Percentiles rank a stretch among this genome's conserved stretches.
These are phyloP conservation scores for Tragopan temminckii DNA, from an alignment of 2,797 vertebrate species.

Conservation along the genomic window DNA sequence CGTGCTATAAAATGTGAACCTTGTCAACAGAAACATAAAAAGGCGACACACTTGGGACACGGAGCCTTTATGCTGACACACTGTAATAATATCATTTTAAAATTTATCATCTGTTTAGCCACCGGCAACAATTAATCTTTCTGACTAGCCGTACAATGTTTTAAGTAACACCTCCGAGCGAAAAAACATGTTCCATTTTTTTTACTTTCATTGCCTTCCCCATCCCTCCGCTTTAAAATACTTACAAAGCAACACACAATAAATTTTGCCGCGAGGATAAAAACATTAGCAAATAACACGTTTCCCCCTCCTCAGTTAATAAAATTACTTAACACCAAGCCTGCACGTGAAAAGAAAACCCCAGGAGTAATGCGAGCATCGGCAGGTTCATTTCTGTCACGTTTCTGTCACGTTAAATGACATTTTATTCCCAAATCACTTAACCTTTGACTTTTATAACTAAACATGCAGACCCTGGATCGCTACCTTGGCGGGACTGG, in stretches of 20 bases:
- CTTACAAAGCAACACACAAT: slow-evolving; percentile 67
- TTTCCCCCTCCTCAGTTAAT: slow-evolving; percentile 79
- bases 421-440: slow-evolving; percentile 84
- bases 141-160: slow-evolving; percentile 71
- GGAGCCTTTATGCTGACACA: slow-evolving; percentile 82
- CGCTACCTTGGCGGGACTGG: slow-evolving; percentile 43
- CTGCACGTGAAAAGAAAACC: slow-evolving; percentile 72
- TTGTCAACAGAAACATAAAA: slow-evolving; percentile 85
- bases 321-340: slow-evolving; percentile 83
- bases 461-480: slow-evolving; percentile 65
- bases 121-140: slow-evolving; percentile 83
- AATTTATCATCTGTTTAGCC: slow-evolving; percentile 85
- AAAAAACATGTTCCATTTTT: slow-evolving; percentile 48
- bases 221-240: neutral
- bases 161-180: slow-evolving; percentile 76
- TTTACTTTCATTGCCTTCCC: slow-evolving; percentile 65
- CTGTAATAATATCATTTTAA: slow-evolving; percentile 82
- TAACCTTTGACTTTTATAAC: slow-evolving; percentile 83
- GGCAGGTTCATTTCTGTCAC: slow-evolving; percentile 73
- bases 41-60: slow-evolving; percentile 83
- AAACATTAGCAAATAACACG: slow-evolving; percentile 79
- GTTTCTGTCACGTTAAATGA: slow-evolving; percentile 78
- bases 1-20: slow-evolving; percentile 83
- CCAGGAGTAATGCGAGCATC: slow-evolving; percentile 72
- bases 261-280: slow-evolving; percentile 77